These are phyloP conservation scores for Dolichopus griseipennis DNA, from an alignment of 2,888 invertebrate species.

Conservation along the genomic window DNA sequence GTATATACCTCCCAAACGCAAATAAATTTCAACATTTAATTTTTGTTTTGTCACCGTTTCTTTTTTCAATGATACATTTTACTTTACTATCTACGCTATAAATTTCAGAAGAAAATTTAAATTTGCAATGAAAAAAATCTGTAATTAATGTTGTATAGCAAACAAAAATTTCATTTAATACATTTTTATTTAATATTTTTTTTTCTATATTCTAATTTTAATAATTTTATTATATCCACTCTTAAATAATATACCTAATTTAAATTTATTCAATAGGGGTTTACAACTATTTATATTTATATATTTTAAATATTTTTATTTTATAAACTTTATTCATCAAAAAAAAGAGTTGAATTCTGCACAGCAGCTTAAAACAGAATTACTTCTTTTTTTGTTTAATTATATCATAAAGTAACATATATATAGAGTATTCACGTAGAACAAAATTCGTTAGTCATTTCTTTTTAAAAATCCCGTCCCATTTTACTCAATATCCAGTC, in stretches of 20 bases:
- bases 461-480: too few relatives aligned
- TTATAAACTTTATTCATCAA: neutral
- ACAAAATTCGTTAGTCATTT: too few relatives aligned
- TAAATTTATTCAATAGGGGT: neutral
- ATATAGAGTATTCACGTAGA: too few relatives aligned
- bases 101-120: too few relatives aligned
- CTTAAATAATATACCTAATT: neutral
- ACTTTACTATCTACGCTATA: too few relatives aligned
- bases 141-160: too few relatives aligned
- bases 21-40: too few relatives aligned
- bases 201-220: neutral
- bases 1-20: too few relatives aligned
- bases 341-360: neutral
- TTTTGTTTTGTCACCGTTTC: too few relatives aligned
- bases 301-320: neutral
- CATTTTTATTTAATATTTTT: neutral
- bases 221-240: neutral
- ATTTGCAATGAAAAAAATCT: neutral
- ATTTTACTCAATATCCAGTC: too few relatives aligned
- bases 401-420: too few relatives aligned
- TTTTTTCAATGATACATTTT: too few relatives aligned
- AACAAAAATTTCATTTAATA: neutral
- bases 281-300: neutral
- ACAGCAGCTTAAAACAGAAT: conserved; percentile 1
- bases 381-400: neutral